Evolutionary conservation across 1,140 invertebrate species (phyloP), one percentile per base, ranked within the genome.

Genomic region (Coboldia fuscipes): DNA sequence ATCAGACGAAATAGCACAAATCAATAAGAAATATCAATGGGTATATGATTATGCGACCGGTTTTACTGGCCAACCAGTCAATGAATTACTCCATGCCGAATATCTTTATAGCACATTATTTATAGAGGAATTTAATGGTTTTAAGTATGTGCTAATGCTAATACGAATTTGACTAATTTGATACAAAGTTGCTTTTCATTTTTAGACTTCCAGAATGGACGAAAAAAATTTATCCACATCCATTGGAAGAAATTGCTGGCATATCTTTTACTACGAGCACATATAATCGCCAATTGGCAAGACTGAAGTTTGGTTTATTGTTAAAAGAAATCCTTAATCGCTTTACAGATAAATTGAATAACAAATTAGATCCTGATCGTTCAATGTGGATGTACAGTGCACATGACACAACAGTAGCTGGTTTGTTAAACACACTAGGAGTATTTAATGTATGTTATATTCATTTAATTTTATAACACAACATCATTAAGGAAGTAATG

Each of bases 401-500:
- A 18, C 85, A 92, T 51, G 86, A 92, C 51, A 71, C 73, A 3
- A 89, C 79, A 0, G 49, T 90, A 7, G 72, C 75, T 1, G 77
- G 72, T 43, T 42, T 89, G 19, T 58, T 90, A 4, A 72, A 72
- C 48, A 62, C 72, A 1, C 51, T 90, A 18, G 65, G 68, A 12
- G 42, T 86, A 4, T 90, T 73, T 48, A 66, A 88, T 35, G 57
- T 60, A 35, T 37, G 35, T 30, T 15, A 3, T 0, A 30, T 6
- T 29, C 14, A 9, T 22, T 36, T 14, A 22, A 7, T 20, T 23
- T 14, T 3, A 12, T 33, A 18, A 2, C 1, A 20, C 9, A 22
- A 23, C 15, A 31, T 28, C 4, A 16, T 10, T 14, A 33, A 28
- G 26, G 16, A 12, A 14, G 23, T 8, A 19, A 2, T 15, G 3